Percentiles rank a stretch among this genome's conserved stretches.
Conservation (phyloP, 2,113 vertebrate species). For the Eulemur rufifrons region DNA sequence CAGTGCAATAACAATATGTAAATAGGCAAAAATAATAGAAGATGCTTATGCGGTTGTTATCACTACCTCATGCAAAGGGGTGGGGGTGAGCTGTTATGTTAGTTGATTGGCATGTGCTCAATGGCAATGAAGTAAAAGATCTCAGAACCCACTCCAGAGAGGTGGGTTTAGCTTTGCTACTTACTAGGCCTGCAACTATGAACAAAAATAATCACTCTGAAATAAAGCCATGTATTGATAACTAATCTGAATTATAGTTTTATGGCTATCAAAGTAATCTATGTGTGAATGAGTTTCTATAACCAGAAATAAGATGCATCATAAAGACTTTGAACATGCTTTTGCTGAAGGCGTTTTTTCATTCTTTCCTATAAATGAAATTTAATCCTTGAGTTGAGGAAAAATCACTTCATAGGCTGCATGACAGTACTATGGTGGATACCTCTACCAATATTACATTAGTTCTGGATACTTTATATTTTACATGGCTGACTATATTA, state of each 20-base stretch:
- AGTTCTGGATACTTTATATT: neutral
- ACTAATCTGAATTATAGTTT: neutral
- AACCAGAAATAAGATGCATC: neutral
- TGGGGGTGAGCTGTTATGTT: neutral
- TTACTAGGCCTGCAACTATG: fast-evolving
- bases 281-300: neutral
- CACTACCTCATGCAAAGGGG: neutral
- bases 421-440: neutral
- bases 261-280: neutral
- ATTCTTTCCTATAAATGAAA: neutral
- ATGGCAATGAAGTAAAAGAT: neutral
- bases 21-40: neutral
- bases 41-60: neutral
- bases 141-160: neutral
- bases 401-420: neutral
- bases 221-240: neutral
- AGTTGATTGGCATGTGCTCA: neutral
- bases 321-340: neutral
- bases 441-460: neutral
- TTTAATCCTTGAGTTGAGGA: neutral
- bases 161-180: neutral
- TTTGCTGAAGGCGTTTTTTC: neutral
- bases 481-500: neutral
- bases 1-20: neutral
- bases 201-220: neutral